phyloP scores from a whole-genome alignment of 2,888 invertebrate species.

The Vesta saturnalis region DNA sequence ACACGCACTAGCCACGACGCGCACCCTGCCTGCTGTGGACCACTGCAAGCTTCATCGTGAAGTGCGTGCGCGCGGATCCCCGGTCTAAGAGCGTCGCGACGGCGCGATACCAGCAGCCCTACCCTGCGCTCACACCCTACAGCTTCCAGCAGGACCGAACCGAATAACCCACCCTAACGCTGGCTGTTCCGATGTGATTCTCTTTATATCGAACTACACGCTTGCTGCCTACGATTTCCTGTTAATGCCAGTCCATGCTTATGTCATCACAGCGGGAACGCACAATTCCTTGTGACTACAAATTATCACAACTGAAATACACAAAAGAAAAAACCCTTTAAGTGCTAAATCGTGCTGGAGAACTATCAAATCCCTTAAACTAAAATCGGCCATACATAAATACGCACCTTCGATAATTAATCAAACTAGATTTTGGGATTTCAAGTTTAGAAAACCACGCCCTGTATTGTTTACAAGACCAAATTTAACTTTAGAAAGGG shows the following conservation, averaged over 20 bases:
- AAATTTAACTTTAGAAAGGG: conserved; percentile 1
- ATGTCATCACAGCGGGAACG: conserved; percentile 25
- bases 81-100: conserved; percentile 50
- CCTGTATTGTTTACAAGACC: conserved; percentile 6
- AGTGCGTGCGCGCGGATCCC: conserved; percentile 55
- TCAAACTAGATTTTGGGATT: neutral
- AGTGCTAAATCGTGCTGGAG: conserved; percentile 14
- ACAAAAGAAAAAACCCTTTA: neutral
- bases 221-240: conserved; percentile 28
- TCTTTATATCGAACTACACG: conserved; percentile 31
- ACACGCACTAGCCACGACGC: conserved; percentile 50
- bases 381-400: neutral
- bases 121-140: conserved; percentile 51
- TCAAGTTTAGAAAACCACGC: conserved; percentile 5
- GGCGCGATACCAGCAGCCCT: conserved; percentile 51
- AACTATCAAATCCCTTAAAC: neutral
- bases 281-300: conserved; percentile 20
- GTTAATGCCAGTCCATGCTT: conserved; percentile 16
- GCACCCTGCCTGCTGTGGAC: conserved; percentile 57
- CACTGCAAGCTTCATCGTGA: conserved; percentile 57
- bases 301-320: neutral
- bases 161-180: conserved; percentile 38
- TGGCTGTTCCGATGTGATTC: conserved; percentile 31
- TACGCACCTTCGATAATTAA: neutral
- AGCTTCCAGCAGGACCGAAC: conserved; percentile 42